Base-by-base conservation (phyloP, 1,140 invertebrate genomes). In the Atta cephalotes region DNA sequence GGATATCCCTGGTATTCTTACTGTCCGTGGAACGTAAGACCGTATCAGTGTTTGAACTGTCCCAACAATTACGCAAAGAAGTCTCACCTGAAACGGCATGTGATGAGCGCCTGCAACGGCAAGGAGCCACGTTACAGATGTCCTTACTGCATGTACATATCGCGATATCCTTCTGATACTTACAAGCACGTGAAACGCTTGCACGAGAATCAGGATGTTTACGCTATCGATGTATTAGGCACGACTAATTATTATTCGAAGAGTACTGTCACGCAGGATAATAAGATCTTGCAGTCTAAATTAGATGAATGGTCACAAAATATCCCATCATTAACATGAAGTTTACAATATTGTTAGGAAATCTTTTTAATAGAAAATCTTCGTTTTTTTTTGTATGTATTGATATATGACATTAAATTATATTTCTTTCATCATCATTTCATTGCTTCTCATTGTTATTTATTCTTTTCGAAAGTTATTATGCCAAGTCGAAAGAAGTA, bases 71-170 rank as follows among this genome's bases (percentile, higher is more conserved):
- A 95, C 89, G 94, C 93, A 2, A 92, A 93, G 76, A 93, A 94
- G 79, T 92, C 94, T 12, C 95, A 95, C 79, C 90, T 96, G 9
- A 94, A 93, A 51, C 90, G 95, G 6, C 96, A 96, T 91, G 89
- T 95, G 31, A 72, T 86, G 49, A 87, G 82, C 25, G 91, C 89
- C 12, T 89, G 86, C 72, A 90, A 85, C 51, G 87, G 85, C 16
- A 89, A 90, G 56, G 93, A 93, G 45, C 94, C 95, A 3, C 91
- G 94, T 74, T 96, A 95, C 89, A 89, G 92, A 9, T 96, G 95
- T 84, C 94, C 93, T 5, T 92, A 94, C 58, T 96, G 95, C 87
- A 65, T 87, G 18, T 92, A 93, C 66, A 85, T 87, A 10, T 90
- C 88, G 5, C 90, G 92, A 14, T 86, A 90, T 18, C 85, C 91